phyloP scores from a whole-genome alignment of 2,888 invertebrate species.

The Timema podura region DNA sequence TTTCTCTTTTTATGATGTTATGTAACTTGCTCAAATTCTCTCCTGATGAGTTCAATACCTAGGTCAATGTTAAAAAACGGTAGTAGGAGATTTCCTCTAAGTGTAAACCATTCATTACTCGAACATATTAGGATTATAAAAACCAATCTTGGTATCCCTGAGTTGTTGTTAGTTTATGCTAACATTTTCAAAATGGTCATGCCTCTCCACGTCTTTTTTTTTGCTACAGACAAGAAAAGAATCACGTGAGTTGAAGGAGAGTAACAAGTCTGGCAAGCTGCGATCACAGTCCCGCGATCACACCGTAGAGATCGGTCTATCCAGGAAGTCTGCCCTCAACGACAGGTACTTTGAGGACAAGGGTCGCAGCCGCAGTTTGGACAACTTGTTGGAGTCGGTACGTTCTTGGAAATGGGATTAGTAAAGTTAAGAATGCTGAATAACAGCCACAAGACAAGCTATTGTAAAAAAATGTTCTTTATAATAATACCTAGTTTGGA shows the following conservation, averaged over 20 bases:
- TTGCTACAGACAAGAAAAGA: constrained; percentile 37
- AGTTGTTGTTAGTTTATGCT: neutral
- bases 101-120: no score
- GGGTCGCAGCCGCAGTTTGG: constrained; percentile 70
- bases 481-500: no score
- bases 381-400: constrained; percentile 67
- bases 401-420: constrained; percentile 25
- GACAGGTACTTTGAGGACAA: constrained; percentile 88
- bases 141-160: no score
- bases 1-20: no score
- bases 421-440: no score
- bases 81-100: no score
- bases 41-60: no score
- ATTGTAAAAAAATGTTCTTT: no score
- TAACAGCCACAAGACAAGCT: no score
- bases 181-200: constrained; percentile 43
- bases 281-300: constrained; percentile 42
- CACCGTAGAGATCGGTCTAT: constrained; percentile 49
- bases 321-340: constrained; percentile 78
- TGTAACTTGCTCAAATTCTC: no score
- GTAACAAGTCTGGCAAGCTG: constrained; percentile 27
- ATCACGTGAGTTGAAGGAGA: constrained; percentile 51
- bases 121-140: no score
- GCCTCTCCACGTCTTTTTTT: constrained; percentile 40
- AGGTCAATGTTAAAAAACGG: no score